Percentiles rank a stretch among this genome's conserved stretches.
Conservation (phyloP, 2,797 vertebrate species). For the Sus cebifrons region DNA sequence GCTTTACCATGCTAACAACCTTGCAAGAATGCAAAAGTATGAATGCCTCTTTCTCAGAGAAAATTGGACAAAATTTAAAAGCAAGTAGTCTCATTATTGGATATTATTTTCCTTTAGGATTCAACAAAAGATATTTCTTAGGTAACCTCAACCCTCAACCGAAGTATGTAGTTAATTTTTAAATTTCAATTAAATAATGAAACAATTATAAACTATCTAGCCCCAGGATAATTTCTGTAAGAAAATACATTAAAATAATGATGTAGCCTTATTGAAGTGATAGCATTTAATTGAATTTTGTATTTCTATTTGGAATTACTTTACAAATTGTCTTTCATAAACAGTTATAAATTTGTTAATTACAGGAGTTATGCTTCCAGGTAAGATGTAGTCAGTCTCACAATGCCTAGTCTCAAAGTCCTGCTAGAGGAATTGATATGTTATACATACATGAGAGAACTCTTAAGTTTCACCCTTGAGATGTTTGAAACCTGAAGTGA, state of each 20-base stretch:
- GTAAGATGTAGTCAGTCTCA: background rate
- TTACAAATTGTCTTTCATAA: constrained; percentile 17
- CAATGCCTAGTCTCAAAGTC: background rate
- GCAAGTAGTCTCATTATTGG: background rate
- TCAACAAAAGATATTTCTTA: background rate
- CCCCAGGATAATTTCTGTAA: background rate
- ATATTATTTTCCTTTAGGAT: background rate
- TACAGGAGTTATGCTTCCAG: background rate
- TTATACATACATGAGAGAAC: background rate
- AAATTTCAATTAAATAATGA: background rate
- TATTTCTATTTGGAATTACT: background rate
- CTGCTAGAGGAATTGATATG: background rate
- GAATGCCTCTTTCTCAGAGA: background rate
- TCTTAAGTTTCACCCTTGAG: background rate
- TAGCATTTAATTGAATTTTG: background rate
- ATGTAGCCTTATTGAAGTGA: background rate
- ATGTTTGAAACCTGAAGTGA: constrained; percentile 20
- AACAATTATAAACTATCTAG: background rate
- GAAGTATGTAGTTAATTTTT: constrained; percentile 1
- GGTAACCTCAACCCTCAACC: background rate
- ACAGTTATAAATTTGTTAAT: background rate
- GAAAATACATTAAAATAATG: constrained; percentile 27
- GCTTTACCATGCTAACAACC: background rate
- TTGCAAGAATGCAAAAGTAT: background rate
- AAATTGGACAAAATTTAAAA: constrained; percentile 38